Conservation (phyloP, 2,888 invertebrate species). For the Zygothrica quintamaculata region DNA sequence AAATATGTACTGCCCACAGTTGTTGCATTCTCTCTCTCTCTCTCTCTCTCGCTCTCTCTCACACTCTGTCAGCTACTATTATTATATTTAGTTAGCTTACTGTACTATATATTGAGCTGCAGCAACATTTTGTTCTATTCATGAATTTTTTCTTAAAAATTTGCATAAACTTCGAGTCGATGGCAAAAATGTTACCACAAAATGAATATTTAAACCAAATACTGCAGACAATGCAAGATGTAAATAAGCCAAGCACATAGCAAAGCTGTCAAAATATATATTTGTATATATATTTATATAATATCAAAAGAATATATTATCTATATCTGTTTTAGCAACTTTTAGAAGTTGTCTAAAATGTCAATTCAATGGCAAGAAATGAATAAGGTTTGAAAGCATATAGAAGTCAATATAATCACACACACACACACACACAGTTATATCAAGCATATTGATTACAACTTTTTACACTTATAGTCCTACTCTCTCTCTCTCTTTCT, state of each 20-base stretch:
- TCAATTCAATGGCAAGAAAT: not conserved
- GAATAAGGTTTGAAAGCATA: not conserved
- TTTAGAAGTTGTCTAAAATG: no score
- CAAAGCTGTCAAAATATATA: constrained; percentile 18
- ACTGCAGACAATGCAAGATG: not conserved
- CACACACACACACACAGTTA: no score
- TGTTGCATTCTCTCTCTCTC: no score
- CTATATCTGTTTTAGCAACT: not conserved
- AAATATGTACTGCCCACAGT: no score
- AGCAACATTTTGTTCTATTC: constrained; percentile 1
- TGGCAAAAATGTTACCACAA: constrained; percentile 13
- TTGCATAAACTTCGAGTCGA: constrained; percentile 16
- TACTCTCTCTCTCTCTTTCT: no score
- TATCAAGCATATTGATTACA: no score
- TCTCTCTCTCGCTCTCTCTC: no score
- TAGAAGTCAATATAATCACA: not conserved
- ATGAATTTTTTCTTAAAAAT: constrained; percentile 26
- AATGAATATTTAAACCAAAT: constrained; percentile 20
- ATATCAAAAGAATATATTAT: constrained; percentile 24
- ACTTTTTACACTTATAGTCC: no score
- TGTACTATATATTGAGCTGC: no score
- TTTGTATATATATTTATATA: no score
- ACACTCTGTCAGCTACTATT: no score
- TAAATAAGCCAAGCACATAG: constrained; percentile 4
- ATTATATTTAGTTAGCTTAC: no score